Base-by-base conservation (phyloP, 2,888 invertebrate species). In the Hirtodrosophila alboralis region DNA sequence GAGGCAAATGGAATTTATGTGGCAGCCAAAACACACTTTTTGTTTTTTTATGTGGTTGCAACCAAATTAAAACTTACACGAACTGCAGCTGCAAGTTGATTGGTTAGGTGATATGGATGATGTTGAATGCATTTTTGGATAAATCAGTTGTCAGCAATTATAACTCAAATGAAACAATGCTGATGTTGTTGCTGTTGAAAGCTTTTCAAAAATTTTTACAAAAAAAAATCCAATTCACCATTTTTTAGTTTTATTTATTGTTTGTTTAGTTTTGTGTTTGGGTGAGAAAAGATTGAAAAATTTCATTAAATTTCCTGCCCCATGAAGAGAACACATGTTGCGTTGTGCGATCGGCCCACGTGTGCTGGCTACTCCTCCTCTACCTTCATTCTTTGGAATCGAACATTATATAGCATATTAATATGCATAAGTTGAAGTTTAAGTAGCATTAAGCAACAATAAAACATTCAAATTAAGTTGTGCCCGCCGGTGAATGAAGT, bases 381-480 rank as follows among this genome's bases (percentile, higher is more conserved):
- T n/a, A n/a, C n/a, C n/a, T n/a, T n/a, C n/a, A n/a, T n/a, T n/a
- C 34, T n/a, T n/a, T 13, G 5, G 2, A 18, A 27, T 7, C 30
- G 31, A 21, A 18, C 44, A 37, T 23, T 27, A 41, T 34, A 49
- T 36, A 18, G 5, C 10, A 5, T 31, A 45, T 76, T 63, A 75
- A 75, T 70, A 85, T 85, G 63, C 85, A 79, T 57, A 76, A 70
- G 64, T 60, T 57, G 61, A 54, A 53, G 65, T 75, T 70, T 64
- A 75, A 72, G 70, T 73, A 70, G 79, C 85, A 67, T 63, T 63
- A 63, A 66, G 51, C 49, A 47, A 45, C 81, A 67, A 71, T 75
- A 75, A 77, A 77, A 60, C 84, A 68, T 75, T 68, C 68, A 70
- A 83, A 85, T 76, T 76, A 60, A 65, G 66, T 49, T 66, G 48